Evolutionary conservation across 1,140 invertebrate species (phyloP).

Genomic region (Rhopalosiphum padi): DNA sequence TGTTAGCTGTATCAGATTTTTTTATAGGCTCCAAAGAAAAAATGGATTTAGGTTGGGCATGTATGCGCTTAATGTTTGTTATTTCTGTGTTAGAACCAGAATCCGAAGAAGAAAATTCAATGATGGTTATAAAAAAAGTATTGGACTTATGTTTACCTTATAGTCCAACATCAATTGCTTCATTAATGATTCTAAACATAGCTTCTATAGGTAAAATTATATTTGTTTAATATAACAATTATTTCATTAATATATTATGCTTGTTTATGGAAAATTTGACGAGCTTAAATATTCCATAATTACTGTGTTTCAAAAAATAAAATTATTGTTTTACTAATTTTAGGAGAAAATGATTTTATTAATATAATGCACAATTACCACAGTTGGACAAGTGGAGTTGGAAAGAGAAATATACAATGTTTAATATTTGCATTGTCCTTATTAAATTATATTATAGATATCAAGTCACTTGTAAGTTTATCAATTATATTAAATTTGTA

Average conservation of each 20-base stretch:
- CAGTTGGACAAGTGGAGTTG: constrained; percentile 41
- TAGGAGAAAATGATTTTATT: constrained; percentile 50
- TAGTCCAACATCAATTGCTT: constrained; percentile 49
- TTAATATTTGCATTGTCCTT: constrained; percentile 53
- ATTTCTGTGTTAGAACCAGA: constrained; percentile 26
- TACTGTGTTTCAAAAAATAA: not conserved
- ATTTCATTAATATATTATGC: not conserved
- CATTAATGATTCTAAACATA: constrained; percentile 49
- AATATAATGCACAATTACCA: constrained; percentile 52
- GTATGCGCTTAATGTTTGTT: constrained; percentile 46
- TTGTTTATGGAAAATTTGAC: not conserved
- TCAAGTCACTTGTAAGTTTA: constrained; percentile 37
- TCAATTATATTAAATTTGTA: not conserved
- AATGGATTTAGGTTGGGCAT: constrained; percentile 50
- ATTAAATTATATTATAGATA: constrained; percentile 46
- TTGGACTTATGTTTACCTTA: constrained; percentile 37
- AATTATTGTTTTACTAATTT: not conserved
- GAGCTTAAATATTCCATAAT: not conserved
- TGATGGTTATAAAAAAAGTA: constrained; percentile 20
- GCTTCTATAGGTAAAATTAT: constrained; percentile 45
- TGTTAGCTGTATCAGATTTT: constrained; percentile 42
- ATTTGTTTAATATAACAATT: not conserved
- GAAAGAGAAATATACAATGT: constrained; percentile 51
- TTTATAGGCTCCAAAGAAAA: constrained; percentile 49
- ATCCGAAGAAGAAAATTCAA: not conserved